A percentile compares a stretch with the other conserved stretches of the same genome.
Evolutionary conservation across 2,113 vertebrate genomes (phyloP).

Genomic region (Tachysurus fulvidraco): DNA sequence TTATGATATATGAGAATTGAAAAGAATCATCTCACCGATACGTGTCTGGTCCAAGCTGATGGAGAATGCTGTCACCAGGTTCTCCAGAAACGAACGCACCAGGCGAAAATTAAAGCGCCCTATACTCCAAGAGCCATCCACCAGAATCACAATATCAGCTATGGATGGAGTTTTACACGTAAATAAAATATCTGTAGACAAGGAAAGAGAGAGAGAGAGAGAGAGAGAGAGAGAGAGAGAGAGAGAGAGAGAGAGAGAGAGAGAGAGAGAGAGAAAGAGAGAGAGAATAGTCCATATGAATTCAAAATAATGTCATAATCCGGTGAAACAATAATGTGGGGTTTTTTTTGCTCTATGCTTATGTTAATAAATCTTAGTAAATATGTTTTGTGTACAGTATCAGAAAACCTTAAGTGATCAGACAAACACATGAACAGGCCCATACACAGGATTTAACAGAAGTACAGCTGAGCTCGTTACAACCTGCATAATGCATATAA

Average conservation of each 20-base stretch:
- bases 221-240: neutral
- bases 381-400: neutral
- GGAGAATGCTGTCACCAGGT: constrained; percentile 85
- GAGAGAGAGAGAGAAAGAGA: constrained; percentile 1
- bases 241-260: neutral
- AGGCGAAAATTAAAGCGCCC: constrained; percentile 94
- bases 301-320: neutral
- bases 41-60: constrained; percentile 86
- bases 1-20: neutral
- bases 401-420: neutral
- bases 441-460: neutral
- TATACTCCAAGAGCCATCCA: constrained; percentile 98
- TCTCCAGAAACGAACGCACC: constrained; percentile 91
- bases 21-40: constrained; percentile 75
- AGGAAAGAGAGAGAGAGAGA: constrained; percentile 39
- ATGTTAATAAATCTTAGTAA: neutral
- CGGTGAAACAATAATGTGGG: neutral
- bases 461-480: neutral
- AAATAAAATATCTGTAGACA: constrained; percentile 75
- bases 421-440: neutral
- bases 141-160: constrained; percentile 92
- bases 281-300: neutral
- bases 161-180: constrained; percentile 82
- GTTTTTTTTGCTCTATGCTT: neutral
- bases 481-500: neutral